These are phyloP conservation scores for Morpho helenor DNA, from an alignment of 2,888 invertebrate species.

Conservation along the genomic window DNA sequence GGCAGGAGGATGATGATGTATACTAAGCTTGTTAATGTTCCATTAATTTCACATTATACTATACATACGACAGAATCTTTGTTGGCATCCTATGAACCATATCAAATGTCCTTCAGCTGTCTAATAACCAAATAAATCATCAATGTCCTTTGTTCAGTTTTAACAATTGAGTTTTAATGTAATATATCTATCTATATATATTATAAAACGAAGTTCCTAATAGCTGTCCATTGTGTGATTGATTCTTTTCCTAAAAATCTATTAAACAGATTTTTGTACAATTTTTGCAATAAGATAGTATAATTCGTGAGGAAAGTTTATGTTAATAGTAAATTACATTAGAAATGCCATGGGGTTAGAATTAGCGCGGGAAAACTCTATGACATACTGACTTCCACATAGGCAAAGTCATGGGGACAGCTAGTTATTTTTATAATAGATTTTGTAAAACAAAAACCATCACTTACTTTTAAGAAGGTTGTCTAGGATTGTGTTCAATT, in stretches of 20 bases:
- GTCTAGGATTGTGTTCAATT: conserved; percentile 52
- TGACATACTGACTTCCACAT: no score
- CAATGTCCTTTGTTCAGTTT: conserved; percentile 2
- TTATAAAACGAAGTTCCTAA: no score
- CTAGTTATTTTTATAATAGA: not conserved
- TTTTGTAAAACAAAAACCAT: not conserved
- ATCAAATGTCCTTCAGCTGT: conserved; percentile 37
- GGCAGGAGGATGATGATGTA: no score
- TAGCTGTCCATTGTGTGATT: no score
- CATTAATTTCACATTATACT: not conserved
- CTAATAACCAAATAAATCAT: not conserved
- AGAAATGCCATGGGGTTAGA: no score
- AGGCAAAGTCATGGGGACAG: no score
- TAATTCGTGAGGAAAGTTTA: not conserved
- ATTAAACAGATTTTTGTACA: no score
- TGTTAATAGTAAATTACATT: not conserved
- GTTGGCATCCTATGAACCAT: conserved; percentile 42
- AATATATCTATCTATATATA: no score
- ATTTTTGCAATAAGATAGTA: not conserved
- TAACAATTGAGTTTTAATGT: conserved; percentile 9
- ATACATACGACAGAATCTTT: not conserved
- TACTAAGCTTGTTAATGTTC: no score
- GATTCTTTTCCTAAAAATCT: no score
- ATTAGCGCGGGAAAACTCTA: no score
- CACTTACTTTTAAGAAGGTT: conserved; percentile 63